These are phyloP conservation scores for Acleris emargana DNA, from an alignment of 2,888 invertebrate genomes.

Conservation along the genomic window DNA sequence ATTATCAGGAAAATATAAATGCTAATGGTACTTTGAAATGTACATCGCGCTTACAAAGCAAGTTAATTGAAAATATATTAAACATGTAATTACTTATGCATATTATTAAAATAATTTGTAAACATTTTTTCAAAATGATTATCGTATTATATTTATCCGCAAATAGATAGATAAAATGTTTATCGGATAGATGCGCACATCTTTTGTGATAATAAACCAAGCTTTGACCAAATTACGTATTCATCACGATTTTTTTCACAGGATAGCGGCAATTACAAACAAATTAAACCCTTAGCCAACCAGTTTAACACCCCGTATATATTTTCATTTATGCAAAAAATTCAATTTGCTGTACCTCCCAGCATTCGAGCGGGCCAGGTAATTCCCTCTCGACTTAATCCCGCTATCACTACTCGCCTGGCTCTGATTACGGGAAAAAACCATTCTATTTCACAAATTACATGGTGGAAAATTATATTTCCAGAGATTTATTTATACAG, in stretches of 20 bases:
- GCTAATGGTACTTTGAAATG: no score
- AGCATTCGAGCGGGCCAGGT: slow-evolving; percentile 35
- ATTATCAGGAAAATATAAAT: no score
- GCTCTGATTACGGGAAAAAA: slow-evolving; percentile 50
- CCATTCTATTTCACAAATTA: slow-evolving; percentile 31
- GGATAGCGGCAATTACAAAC: not conserved
- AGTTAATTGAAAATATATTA: no score
- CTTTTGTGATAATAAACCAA: no score
- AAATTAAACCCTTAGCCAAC: slow-evolving; percentile 3
- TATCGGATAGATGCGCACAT: no score
- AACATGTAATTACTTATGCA: no score
- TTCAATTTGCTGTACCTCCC: slow-evolving; percentile 45
- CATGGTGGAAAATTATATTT: slow-evolving; percentile 26
- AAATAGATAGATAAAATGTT: no score
- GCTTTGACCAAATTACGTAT: no score
- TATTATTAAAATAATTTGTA: no score
- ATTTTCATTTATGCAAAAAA: slow-evolving; percentile 47
- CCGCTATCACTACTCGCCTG: slow-evolving; percentile 54
- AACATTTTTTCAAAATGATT: no score
- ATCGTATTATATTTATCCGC: no score
- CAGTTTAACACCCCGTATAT: slow-evolving; percentile 20
- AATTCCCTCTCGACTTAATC: slow-evolving; percentile 56
- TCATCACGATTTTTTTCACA: not conserved
- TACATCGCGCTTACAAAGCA: no score
- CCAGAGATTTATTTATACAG: slow-evolving; percentile 26